Evolutionary conservation across 2,113 vertebrate species (phyloP).

Genomic region (Thunnus thynnus): DNA sequence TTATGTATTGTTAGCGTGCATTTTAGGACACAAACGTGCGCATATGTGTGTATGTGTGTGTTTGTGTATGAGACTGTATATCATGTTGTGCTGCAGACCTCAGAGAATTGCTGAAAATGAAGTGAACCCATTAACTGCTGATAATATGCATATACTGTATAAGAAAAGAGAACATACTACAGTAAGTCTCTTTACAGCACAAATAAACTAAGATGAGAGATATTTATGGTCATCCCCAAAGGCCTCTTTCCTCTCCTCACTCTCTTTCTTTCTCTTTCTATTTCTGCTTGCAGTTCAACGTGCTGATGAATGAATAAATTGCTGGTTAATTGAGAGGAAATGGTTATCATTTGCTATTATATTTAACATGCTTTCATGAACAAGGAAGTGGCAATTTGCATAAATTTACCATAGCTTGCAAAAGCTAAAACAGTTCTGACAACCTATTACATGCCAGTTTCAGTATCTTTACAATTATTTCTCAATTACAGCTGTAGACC

Average conservation of each 20-base stretch:
- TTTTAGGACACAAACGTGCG: constrained; percentile 36
- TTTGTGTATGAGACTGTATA: neutral
- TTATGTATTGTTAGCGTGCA: constrained; percentile 23
- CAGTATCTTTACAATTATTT: neutral
- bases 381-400: constrained; percentile 63
- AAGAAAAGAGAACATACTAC: constrained; percentile 45
- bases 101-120: constrained; percentile 9
- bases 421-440: constrained; percentile 30
- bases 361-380: constrained; percentile 54
- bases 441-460: constrained; percentile 16
- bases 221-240: constrained; percentile 80
- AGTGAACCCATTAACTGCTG: constrained; percentile 18
- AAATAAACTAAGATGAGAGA: constrained; percentile 81
- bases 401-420: constrained; percentile 18
- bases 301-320: constrained; percentile 75
- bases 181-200: constrained; percentile 71
- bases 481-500: constrained; percentile 8
- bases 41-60: neutral
- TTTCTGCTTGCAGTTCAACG: constrained; percentile 42
- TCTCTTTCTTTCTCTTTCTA: constrained; percentile 49
- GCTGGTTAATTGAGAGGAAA: constrained; percentile 68
- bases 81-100: neutral
- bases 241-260: constrained; percentile 55
- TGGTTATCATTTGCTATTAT: constrained; percentile 65
- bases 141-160: constrained; percentile 38